These are phyloP conservation scores for Semicossyphus pulcher DNA, from an alignment of 2,113 vertebrate species.

Conservation along the genomic window DNA sequence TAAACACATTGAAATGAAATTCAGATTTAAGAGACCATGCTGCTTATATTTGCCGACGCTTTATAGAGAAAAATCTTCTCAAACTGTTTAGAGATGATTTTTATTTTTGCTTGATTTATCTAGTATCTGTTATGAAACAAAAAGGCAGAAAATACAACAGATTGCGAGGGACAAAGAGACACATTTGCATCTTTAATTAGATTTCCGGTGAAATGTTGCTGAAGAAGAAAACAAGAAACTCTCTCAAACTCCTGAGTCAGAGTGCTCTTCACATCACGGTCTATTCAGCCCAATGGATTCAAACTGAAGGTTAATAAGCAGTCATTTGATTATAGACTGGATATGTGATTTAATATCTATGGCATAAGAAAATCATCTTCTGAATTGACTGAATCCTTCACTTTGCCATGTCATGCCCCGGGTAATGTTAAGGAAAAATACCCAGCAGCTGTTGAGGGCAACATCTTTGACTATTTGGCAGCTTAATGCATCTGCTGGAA, in stretches of 20 bases:
- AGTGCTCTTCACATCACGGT: conserved; percentile 35
- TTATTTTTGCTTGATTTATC: background rate
- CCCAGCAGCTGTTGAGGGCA: conserved; percentile 48
- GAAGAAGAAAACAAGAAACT: conserved; percentile 58
- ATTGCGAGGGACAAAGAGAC: conserved; percentile 33
- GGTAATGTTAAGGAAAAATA: conserved; percentile 16
- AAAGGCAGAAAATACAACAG: conserved; percentile 26
- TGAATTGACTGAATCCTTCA: conserved; percentile 19
- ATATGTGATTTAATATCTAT: conserved; percentile 18
- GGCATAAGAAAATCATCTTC: conserved; percentile 11
- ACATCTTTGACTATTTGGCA: conserved; percentile 59
- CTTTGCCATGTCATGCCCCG: background rate
- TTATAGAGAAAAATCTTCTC: background rate
- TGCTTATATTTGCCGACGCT: background rate
- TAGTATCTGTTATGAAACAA: conserved; percentile 1
- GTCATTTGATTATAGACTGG: background rate
- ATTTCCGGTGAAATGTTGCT: conserved; percentile 53
- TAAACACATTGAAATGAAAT: background rate
- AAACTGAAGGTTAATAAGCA: conserved; percentile 14
- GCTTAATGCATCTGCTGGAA: conserved; percentile 56
- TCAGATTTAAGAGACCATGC: background rate
- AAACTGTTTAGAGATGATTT: no score
- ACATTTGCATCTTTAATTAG: conserved; percentile 75
- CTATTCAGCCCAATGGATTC: conserved; percentile 30
- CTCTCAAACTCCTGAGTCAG: conserved; percentile 69